Base-by-base conservation (phyloP, 1,140 invertebrate genomes). In the Drosophila kepulauana region DNA sequence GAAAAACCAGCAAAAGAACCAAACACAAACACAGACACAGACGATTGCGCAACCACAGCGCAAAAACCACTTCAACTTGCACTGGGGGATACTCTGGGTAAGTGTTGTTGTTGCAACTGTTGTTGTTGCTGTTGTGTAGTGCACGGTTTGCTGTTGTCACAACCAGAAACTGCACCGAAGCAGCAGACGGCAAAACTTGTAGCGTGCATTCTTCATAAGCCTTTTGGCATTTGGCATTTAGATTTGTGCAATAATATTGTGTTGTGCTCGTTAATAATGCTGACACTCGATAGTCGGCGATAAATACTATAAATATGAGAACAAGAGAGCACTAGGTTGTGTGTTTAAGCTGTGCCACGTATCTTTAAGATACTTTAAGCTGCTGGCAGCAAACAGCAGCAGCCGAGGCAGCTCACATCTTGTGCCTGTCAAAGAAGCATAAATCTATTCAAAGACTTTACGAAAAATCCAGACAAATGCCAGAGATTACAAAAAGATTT, bases 401-500 rank as follows among this genome's bases (percentile, higher is more conserved):
- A 38, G n/a, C 49, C 59, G 66, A 75, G 75, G 78, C 74, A 72
- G 87, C 87, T 66, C 84, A 78, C 85, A 87, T 87, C 84, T 87
- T 87, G 85, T 79, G 85, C 81, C 78, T 89, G 85, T 89, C 85
- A 89, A 85, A 89, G 78, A 51, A 35, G 86, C 85, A 89, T 89
- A 89, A 89, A 89, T 89, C 85, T 89, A 89, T 89, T 89, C 81
- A 86, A 89, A 89, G 85, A 79, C 85, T 89, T 89, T 79, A 70
- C 85, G 74, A 89, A 89, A 89, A 89, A 89, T 89, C 85, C 85
- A 89, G 85, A 89, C 85, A 89, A 89, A 89, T 89, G 85, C 85
- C 86, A 89, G 85, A 89, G 85, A 89, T 90, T 89, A 89, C 85
- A 89, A 85, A 89, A 89, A 89, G 85, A 89, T 89, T 89, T 89